Conservation (phyloP, 2,113 vertebrate genomes). For the Calyptomena viridis region DNA sequence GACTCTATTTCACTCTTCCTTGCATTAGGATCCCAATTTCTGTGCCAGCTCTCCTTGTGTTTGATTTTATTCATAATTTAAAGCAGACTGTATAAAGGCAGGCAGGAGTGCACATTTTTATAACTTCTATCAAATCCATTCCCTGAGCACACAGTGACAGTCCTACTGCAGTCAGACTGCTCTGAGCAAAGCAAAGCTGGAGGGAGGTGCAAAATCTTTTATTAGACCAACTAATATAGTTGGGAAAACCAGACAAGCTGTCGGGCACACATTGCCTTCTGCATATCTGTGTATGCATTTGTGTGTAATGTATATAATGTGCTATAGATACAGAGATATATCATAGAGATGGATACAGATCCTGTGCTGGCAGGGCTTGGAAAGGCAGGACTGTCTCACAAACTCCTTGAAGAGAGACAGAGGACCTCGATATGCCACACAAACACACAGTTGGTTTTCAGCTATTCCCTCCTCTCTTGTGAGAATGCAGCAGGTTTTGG, state of each 20-base stretch:
- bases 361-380: not conserved
- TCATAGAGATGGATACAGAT: accelerated
- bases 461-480: not conserved
- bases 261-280: not conserved
- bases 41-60: not conserved
- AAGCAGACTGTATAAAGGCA: not conserved
- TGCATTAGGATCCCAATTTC: not conserved
- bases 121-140: not conserved
- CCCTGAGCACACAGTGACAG: not conserved
- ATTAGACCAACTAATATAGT: not conserved
- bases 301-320: not conserved
- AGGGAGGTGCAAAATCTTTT: not conserved
- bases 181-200: not conserved
- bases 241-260: not conserved
- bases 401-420: not conserved
- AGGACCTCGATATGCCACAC: not conserved
- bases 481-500: not conserved
- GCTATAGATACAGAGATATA: not conserved
- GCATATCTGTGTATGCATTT: not conserved
- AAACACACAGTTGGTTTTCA: not conserved
- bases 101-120: not conserved
- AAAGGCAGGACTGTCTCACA: not conserved
- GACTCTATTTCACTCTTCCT: not conserved
- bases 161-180: not conserved
- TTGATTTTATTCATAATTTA: not conserved